Conservation (phyloP, 2,113 vertebrate genomes). For the Haliaeetus leucogaster region DNA sequence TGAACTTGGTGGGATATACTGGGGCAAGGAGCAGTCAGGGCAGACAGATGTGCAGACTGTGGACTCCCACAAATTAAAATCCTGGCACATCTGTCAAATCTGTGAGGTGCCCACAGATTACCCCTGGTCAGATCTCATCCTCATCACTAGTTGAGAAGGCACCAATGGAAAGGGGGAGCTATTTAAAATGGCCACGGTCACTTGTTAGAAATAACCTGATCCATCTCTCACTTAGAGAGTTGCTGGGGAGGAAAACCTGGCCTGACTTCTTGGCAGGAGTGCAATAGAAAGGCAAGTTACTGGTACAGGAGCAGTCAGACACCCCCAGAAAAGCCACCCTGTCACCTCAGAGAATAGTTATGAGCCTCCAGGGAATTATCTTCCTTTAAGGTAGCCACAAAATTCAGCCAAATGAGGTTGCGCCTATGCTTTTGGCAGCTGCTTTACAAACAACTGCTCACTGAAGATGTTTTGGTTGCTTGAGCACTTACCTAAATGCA, state of each 20-base stretch:
- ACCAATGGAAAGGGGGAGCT: background rate
- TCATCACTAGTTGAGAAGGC: background rate
- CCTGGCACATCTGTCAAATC: background rate
- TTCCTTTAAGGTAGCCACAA: background rate
- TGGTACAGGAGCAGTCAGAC: background rate
- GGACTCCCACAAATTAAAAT: background rate
- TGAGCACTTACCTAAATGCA: background rate
- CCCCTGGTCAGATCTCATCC: background rate
- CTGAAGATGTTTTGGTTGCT: background rate
- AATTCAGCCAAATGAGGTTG: background rate
- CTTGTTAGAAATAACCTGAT: background rate
- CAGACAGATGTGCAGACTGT: accelerated
- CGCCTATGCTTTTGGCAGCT: background rate
- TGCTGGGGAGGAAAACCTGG: background rate
- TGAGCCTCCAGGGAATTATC: background rate
- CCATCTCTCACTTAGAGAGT: background rate
- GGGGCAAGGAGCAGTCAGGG: background rate
- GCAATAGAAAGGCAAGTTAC: background rate
- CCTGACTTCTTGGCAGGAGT: background rate
- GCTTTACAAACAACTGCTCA: background rate
- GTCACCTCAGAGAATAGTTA: background rate
- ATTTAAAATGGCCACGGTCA: background rate
- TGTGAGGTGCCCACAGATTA: background rate
- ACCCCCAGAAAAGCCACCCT: background rate
- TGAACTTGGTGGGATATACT: background rate